Evolutionary conservation across 2,797 vertebrate species (phyloP).

Genomic region (Pseudochromis fuscus): DNA sequence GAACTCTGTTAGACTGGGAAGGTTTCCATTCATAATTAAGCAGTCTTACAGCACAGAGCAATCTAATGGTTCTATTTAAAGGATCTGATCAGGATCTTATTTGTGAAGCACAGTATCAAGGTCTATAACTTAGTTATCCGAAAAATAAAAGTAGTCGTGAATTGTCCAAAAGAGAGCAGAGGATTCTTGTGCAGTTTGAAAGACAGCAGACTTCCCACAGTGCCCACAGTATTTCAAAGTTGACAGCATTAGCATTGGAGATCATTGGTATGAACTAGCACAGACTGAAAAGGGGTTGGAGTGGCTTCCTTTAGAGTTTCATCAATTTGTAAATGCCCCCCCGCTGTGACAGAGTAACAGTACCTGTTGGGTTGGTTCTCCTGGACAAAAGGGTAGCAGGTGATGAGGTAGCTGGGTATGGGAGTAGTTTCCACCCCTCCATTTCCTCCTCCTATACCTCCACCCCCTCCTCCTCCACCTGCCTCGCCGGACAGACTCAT

Average conservation of each 20-base stretch:
- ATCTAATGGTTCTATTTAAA: slow-evolving; percentile 46
- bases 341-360: slow-evolving; percentile 20
- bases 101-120: slow-evolving; percentile 19
- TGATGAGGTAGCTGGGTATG: slow-evolving; percentile 98
- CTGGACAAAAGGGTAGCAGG: slow-evolving; percentile 98
- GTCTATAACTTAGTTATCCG: slow-evolving; percentile 29
- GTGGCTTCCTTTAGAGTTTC: not conserved
- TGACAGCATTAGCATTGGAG: not conserved
- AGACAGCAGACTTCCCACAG: slow-evolving; percentile 32
- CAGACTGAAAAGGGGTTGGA: not conserved
- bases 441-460: slow-evolving; percentile 81
- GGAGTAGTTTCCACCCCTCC: slow-evolving; percentile 91
- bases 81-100: slow-evolving; percentile 41
- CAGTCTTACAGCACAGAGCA: slow-evolving; percentile 30
- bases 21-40: slow-evolving; percentile 67
- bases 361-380: slow-evolving; percentile 98
- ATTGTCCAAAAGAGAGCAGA: slow-evolving; percentile 16
- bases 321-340: not conserved
- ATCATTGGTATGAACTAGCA: slow-evolving; percentile 1
- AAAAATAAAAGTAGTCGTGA: slow-evolving; percentile 37
- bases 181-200: slow-evolving; percentile 27
- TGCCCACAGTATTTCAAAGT: slow-evolving; percentile 21
- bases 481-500: slow-evolving; percentile 92
- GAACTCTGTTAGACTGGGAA: slow-evolving; percentile 50
- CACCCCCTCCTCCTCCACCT: slow-evolving; percentile 83